Evolutionary conservation across 1,140 invertebrate species (phyloP).

Genomic region (Zaprionus kolodkinae): DNA sequence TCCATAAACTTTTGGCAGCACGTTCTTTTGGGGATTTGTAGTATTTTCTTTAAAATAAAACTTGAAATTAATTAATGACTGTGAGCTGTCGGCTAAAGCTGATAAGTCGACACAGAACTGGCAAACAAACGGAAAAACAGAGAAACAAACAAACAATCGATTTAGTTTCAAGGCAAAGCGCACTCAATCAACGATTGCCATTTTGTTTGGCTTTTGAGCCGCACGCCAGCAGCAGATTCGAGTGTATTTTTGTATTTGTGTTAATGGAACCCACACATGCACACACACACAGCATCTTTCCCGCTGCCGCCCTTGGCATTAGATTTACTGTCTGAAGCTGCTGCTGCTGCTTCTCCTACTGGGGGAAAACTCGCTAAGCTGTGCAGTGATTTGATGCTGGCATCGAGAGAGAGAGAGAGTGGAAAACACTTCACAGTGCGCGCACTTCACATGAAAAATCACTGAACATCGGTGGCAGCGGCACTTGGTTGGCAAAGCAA

Average conservation of each 20-base stretch:
- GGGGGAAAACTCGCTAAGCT: conserved; percentile 65
- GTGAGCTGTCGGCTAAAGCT: conserved; percentile 41
- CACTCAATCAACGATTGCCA: conserved; percentile 66
- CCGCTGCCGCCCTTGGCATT: conserved; percentile 6
- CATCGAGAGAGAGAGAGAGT: conserved; percentile 22
- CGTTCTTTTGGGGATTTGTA: neutral
- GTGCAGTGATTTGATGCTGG: conserved; percentile 66
- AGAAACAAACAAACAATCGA: conserved; percentile 61
- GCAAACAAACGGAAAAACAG: conserved; percentile 35
- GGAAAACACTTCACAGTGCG: conserved; percentile 71
- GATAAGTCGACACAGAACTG: conserved; percentile 43
- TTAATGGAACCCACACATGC: conserved; percentile 12
- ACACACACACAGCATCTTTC: conserved; percentile 6
- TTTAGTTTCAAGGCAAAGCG: conserved; percentile 41
- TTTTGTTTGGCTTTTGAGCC: conserved; percentile 43
- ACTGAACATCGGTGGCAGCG: conserved; percentile 38
- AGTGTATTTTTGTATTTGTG: neutral
- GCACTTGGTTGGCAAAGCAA: conserved; percentile 41
- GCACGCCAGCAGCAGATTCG: neutral
- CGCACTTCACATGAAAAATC: conserved; percentile 79
- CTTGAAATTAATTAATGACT: conserved; percentile 45
- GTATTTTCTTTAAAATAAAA: conserved; percentile 21
- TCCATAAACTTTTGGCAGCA: conserved; percentile 2
- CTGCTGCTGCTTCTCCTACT: neutral
- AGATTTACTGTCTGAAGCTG: conserved; percentile 33